Conservation (phyloP, 2,888 invertebrate species). For the Diogma glabrata region DNA sequence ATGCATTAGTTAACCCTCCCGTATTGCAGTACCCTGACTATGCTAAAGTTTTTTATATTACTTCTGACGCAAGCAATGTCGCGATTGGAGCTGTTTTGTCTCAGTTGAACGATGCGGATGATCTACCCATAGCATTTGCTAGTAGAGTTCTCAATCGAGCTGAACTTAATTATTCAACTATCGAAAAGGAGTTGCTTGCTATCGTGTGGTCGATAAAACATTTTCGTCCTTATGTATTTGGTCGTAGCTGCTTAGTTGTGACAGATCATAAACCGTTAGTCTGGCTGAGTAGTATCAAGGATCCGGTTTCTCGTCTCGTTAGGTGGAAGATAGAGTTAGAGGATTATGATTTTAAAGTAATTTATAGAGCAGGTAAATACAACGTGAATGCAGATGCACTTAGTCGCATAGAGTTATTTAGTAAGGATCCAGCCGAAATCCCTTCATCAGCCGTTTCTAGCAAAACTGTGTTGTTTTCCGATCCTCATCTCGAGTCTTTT, state of each 20-base stretch:
- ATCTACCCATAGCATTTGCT: conserved; percentile 21
- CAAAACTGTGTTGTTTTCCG: too few species aligned
- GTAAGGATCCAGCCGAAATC: too few species aligned
- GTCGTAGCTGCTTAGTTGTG: conserved; percentile 20
- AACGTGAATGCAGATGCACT: conserved; percentile 19
- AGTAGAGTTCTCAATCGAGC: conserved; percentile 19
- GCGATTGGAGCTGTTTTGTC: conserved; percentile 21
- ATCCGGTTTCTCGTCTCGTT: conserved; percentile 17
- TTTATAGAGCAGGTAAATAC: conserved; percentile 19
- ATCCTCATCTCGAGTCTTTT: too few species aligned
- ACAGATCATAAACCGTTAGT: conserved; percentile 22
- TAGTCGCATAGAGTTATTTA: conserved; percentile 9
- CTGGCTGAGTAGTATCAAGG: conserved; percentile 18
- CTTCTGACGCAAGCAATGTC: conserved; percentile 21
- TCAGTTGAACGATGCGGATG: too few species aligned
- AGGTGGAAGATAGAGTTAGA: conserved; percentile 22
- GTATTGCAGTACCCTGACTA: conserved; percentile 28
- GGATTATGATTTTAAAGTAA: conserved; percentile 22
- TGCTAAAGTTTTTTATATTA: conserved; percentile 20
- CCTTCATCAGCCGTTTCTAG: too few species aligned
- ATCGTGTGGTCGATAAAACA: conserved; percentile 20
- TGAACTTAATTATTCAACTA: conserved; percentile 20
- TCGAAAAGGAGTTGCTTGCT: conserved; percentile 22
- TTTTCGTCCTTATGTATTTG: conserved; percentile 21
- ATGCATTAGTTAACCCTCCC: conserved; percentile 18